phyloP scores from a whole-genome alignment of 2,797 vertebrate species.

The Dendrocincla tyrannina region DNA sequence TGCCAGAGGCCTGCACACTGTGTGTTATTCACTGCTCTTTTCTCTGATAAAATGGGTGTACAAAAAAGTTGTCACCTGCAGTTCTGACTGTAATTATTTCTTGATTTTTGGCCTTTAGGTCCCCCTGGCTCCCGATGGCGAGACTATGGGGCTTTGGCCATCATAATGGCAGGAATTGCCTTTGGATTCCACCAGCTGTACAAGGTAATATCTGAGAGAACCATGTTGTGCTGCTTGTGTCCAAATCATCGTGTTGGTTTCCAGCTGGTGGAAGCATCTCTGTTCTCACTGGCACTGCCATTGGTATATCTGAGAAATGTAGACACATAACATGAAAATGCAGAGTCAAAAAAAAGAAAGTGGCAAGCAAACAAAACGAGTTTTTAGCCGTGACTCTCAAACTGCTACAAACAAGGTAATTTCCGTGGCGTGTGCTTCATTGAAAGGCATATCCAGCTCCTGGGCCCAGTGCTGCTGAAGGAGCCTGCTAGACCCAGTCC shows the following conservation, averaged over 20 bases:
- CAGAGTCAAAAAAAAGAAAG: background rate
- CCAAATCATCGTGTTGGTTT: background rate
- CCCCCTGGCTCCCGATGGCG: constrained; percentile 90
- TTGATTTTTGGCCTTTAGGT: constrained; percentile 72
- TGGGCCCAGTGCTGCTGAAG: background rate
- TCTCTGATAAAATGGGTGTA: background rate
- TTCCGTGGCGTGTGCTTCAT: background rate
- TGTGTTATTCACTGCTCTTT: background rate
- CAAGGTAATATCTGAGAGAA: constrained; percentile 78
- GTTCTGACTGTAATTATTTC: background rate
- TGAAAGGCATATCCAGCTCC: background rate
- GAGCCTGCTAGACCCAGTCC: background rate
- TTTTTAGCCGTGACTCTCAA: background rate
- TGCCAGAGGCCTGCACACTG: background rate
- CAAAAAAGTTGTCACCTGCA: background rate
- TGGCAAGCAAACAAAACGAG: background rate
- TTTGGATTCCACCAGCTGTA: constrained; percentile 97
- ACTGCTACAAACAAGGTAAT: background rate
- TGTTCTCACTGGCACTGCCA: background rate
- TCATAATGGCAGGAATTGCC: constrained; percentile 93
- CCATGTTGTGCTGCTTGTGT: background rate
- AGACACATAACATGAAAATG: background rate
- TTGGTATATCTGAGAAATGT: background rate
- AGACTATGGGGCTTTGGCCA: constrained; percentile 91
- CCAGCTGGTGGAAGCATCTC: background rate